Base-by-base conservation (phyloP, 2,797 vertebrate species). In the Brotogeris chrysoptera region DNA sequence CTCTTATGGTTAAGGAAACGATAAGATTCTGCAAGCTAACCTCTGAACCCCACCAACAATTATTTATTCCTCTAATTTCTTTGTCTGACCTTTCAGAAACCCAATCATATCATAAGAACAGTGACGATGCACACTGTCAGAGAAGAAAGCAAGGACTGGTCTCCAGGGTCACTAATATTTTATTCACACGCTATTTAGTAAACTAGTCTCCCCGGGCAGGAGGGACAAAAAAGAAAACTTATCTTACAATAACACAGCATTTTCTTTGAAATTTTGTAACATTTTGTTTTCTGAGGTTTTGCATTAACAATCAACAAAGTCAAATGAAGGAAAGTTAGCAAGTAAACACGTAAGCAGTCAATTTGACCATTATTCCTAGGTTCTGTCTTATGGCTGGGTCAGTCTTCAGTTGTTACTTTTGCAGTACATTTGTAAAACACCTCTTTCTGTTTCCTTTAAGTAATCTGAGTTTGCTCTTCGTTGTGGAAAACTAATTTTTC, bases 171-270 rank as follows among this genome's bases (percentile, higher is more conserved):
- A 70, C 34, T 59, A 32, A 27, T 61, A 50, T 50, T 72, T 27
- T 52, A 53, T 53, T 43, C 17, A 49, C 24, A 39, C 1, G 0
- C 13, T 34, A 18, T 68, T 86, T 64, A 61, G n/a, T 57, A 59
- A 66, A 72, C 13, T 44, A 38, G 8, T 46, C 5, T 46, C 55
- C 50, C 3, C 0, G 1, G 0, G 4, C 2, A 6, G 2, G 38
- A 39, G 5, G 5, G 3, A 59, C 55, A 2, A 25, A 15, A 34
- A 4, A 15, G 66, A 28, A 6, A 46, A 46, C 23, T 36, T 36
- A 8, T 59, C 13, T 46, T 79, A 24, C 1, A 25, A 11, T 30
- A 11, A 39, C 41, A 80, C 21, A 59, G 34, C 3, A 39, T 79
- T 83, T 78, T 65, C 19, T 43, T 32, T 13, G 18, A 85, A 71